A percentile compares a stretch with the other conserved stretches of the same genome.
Conservation (phyloP, 1,140 invertebrate species). For the Hermatobates lingyangjiaoensis region DNA sequence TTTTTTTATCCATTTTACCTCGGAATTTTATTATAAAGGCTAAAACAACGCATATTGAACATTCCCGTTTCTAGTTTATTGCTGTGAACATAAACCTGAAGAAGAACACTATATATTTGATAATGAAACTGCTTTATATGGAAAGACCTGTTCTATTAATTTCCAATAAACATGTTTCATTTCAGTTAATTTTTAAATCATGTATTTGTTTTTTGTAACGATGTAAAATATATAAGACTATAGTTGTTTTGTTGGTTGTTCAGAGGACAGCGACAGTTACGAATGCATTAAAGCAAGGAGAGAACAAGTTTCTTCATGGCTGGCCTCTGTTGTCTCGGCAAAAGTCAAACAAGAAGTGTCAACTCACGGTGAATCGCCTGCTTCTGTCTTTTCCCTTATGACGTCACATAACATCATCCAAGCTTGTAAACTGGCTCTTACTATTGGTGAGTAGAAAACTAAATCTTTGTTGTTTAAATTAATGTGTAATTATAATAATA, state of each 20-base stretch:
- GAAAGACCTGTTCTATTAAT: too few relatives aligned
- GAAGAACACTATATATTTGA: too few relatives aligned
- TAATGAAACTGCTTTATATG: too few relatives aligned
- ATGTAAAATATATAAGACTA: too few relatives aligned
- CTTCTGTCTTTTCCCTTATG: slow-evolving; percentile 19
- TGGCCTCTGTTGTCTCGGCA: slow-evolving; percentile 26
- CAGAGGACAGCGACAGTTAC: slow-evolving; percentile 10
- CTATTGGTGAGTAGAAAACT: not conserved
- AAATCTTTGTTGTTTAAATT: not conserved
- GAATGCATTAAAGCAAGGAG: slow-evolving; percentile 28
- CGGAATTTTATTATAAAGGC: too few relatives aligned
- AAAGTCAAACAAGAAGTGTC: slow-evolving; percentile 22
- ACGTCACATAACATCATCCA: slow-evolving; percentile 24
- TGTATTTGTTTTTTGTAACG: slow-evolving; percentile 1
- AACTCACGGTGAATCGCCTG: slow-evolving; percentile 7
- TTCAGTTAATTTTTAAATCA: slow-evolving; percentile 3
- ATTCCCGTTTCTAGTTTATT: too few relatives aligned
- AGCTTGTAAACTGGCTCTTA: slow-evolving; percentile 27
- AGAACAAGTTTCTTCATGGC: slow-evolving; percentile 40
- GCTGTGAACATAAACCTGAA: too few relatives aligned
- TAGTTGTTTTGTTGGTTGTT: slow-evolving; percentile 1
- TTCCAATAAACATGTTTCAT: too few relatives aligned
- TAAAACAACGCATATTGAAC: too few relatives aligned
- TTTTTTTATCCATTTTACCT: too few relatives aligned
- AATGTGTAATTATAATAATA: not conserved